Conservation (phyloP, 1,140 invertebrate genomes). For the Panulirus ornatus region DNA sequence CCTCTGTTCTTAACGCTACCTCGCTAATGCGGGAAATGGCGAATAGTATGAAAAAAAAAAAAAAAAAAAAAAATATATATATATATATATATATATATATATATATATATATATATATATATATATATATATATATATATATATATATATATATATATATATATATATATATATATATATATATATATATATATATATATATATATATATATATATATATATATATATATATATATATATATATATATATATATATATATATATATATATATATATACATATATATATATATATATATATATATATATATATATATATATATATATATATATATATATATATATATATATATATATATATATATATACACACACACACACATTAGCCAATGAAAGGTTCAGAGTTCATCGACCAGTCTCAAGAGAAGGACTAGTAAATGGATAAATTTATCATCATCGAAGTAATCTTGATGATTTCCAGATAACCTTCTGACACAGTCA, state of each 20-base stretch:
- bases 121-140: slow-evolving; percentile 20
- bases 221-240: not conserved
- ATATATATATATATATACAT: not conserved
- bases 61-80: slow-evolving; percentile 5
- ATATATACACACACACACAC: not conserved
- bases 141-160: slow-evolving; percentile 7
- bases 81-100: slow-evolving; percentile 33
- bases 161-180: slow-evolving; percentile 7
- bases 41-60: too few relatives aligned
- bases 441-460: too few relatives aligned
- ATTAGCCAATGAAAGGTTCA: too few relatives aligned
- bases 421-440: too few relatives aligned
- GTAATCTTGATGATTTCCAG: too few relatives aligned
- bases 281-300: not conserved
- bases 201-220: not conserved
- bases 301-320: too few relatives aligned
- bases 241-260: not conserved
- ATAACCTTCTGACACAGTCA: too few relatives aligned
- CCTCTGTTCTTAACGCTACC: too few relatives aligned
- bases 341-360: slow-evolving; percentile 1
- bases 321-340: not conserved
- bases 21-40: too few relatives aligned
- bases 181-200: not conserved
- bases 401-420: too few relatives aligned
- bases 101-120: slow-evolving; percentile 41